These are phyloP conservation scores for Macrophya annulata DNA, from an alignment of 2,888 invertebrate genomes.

Conservation along the genomic window DNA sequence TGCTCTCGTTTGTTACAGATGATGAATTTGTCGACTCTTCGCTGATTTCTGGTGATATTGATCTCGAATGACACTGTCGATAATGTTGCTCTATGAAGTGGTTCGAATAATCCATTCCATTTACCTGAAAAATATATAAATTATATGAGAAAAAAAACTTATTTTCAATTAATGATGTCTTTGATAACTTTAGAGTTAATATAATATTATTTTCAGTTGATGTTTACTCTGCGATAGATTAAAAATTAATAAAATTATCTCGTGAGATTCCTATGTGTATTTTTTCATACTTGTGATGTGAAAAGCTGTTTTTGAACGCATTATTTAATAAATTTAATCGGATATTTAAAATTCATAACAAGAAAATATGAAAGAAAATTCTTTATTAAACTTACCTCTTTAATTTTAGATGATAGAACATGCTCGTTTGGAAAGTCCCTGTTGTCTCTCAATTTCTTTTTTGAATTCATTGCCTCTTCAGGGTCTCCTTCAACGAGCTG, in stretches of 20 bases:
- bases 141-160: not conserved
- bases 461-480: not conserved
- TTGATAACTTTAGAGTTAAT: not conserved
- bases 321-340: not conserved
- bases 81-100: conserved; percentile 19
- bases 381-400: conserved; percentile 29
- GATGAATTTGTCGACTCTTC: conserved; percentile 5
- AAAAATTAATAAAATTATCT: not conserved
- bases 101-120: conserved; percentile 39
- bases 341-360: not conserved
- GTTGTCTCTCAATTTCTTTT: not conserved
- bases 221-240: not conserved
- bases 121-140: conserved; percentile 8
- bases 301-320: not conserved
- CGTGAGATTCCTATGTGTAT: not conserved
- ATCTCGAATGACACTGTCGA: not conserved
- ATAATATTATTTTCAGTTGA: not conserved
- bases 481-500: conserved; percentile 37
- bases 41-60: not conserved
- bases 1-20: not conserved
- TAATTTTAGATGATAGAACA: conserved; percentile 21
- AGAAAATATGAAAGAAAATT: not conserved
- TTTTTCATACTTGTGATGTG: not conserved
- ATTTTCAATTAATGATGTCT: not conserved
- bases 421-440: not conserved